Conservation (phyloP, 64 coral and sea anemone species). For the Acropora tenuis region DNA sequence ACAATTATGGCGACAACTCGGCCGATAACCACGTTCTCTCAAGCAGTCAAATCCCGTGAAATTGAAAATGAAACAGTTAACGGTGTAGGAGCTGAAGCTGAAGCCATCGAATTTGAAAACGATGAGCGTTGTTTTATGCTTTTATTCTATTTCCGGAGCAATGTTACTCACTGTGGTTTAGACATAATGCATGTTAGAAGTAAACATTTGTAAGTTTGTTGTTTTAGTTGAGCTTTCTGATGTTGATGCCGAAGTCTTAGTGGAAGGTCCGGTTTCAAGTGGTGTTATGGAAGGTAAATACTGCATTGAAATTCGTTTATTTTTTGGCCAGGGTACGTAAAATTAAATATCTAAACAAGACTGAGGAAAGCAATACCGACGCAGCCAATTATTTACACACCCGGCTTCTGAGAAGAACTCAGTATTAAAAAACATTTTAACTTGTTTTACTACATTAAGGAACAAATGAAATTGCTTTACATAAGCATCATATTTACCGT, state of each 20-base stretch:
- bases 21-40: conserved; percentile 11
- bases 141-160: conserved; percentile 11
- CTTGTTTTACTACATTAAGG: neutral
- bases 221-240: conserved; percentile 9
- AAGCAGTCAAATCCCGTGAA: neutral
- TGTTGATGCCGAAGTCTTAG: conserved; percentile 15
- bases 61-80: conserved; percentile 37
- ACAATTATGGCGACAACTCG: conserved; percentile 49
- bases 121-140: conserved; percentile 4
- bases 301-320: conserved; percentile 26
- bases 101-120: conserved; percentile 33
- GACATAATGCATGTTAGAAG: neutral
- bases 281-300: conserved; percentile 31
- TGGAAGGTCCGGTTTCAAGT: conserved; percentile 9
- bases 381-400: conserved; percentile 1
- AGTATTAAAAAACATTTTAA: conserved; percentile 7
- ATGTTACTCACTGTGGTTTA: neutral
- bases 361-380: conserved; percentile 5
- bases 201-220: conserved; percentile 7
- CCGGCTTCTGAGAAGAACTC: conserved; percentile 6
- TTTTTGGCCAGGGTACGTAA: neutral
- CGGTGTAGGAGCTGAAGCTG: conserved; percentile 22
- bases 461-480: conserved; percentile 32
- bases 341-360: conserved; percentile 23
- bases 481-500: conserved; percentile 26